These are phyloP conservation scores for Invenusta paracnida DNA, from an alignment of 2,888 invertebrate genomes.

Conservation along the genomic window DNA sequence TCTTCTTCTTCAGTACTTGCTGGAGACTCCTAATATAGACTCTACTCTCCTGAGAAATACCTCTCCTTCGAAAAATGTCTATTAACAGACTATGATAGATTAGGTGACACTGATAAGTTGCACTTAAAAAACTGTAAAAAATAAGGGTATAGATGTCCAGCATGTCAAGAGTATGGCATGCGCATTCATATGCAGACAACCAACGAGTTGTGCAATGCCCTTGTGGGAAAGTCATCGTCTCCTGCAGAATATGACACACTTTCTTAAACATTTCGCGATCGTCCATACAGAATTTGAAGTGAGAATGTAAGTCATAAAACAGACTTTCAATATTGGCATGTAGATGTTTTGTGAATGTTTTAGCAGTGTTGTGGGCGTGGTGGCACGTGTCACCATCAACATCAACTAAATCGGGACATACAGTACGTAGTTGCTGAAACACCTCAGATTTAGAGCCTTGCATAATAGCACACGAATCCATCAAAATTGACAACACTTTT, in stretches of 20 bases:
- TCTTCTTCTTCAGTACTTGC: not conserved
- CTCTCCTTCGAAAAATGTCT: not conserved
- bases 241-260: not conserved
- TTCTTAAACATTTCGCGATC: not conserved
- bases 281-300: not conserved
- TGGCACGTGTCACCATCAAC: slow-evolving; percentile 17
- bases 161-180: not conserved
- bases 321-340: not conserved
- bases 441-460: not conserved
- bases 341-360: not conserved
- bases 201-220: not conserved
- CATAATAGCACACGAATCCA: slow-evolving; percentile 21
- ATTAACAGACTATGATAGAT: not conserved
- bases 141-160: not conserved
- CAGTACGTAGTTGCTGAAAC: not conserved
- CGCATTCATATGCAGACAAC: slow-evolving; percentile 1
- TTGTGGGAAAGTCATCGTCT: not conserved
- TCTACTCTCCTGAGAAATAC: not conserved
- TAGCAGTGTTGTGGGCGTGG: not conserved
- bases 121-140: not conserved
- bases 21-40: not conserved
- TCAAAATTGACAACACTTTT: not conserved
- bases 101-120: not conserved
- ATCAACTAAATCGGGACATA: not conserved
- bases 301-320: not conserved